These are phyloP conservation scores for Heliothis virescens DNA, from an alignment of 1,140 invertebrate genomes.

Conservation along the genomic window DNA sequence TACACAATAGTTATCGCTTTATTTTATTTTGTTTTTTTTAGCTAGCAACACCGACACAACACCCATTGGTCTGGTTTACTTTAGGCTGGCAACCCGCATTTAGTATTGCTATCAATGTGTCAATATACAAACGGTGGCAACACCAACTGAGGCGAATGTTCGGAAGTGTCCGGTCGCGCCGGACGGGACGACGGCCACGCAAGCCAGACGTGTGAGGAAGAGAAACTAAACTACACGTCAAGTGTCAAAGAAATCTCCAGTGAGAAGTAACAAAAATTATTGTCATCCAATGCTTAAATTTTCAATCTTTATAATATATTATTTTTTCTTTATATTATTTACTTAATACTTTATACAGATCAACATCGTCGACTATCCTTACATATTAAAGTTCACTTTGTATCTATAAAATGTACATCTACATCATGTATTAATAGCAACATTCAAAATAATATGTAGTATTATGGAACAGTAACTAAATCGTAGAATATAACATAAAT, in stretches of 20 bases:
- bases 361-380: constrained; percentile 68
- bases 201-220: constrained; percentile 22
- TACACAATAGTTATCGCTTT: constrained; percentile 66
- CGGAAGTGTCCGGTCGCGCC: not conserved
- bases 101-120: constrained; percentile 74
- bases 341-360: constrained; percentile 81
- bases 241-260: constrained; percentile 61
- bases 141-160: constrained; percentile 2
- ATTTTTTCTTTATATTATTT: constrained; percentile 69
- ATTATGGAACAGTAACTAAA: constrained; percentile 52
- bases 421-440: constrained; percentile 66
- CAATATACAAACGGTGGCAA: constrained; percentile 29
- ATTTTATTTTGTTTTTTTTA: constrained; percentile 59
- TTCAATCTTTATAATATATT: constrained; percentile 73
- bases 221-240: constrained; percentile 45
- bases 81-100: constrained; percentile 63
- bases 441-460: constrained; percentile 67
- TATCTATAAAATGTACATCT: constrained; percentile 78
- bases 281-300: constrained; percentile 85
- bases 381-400: constrained; percentile 60
- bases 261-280: constrained; percentile 83
- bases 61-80: constrained; percentile 78
- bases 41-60: constrained; percentile 81
- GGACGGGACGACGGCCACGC: too few species aligned
- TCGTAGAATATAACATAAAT: constrained; percentile 46